These are phyloP conservation scores for Pristionchus mayeri DNA, from an alignment of 2,888 invertebrate genomes.

Conservation along the genomic window DNA sequence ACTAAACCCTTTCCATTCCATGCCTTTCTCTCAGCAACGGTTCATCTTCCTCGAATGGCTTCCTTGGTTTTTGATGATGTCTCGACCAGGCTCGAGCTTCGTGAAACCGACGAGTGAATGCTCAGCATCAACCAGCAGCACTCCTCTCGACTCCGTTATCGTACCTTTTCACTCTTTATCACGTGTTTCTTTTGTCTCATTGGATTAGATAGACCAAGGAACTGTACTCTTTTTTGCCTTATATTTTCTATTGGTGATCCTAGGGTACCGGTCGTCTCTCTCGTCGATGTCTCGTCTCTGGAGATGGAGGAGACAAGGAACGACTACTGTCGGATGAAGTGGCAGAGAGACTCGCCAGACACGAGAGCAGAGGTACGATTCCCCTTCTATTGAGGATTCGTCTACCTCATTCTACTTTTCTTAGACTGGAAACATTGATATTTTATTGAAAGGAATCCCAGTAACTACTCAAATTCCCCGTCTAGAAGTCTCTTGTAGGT, in stretches of 20 bases:
- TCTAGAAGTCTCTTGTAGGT: background rate
- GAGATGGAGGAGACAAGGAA: conserved; percentile 9
- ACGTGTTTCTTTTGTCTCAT: no score
- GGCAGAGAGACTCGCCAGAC: conserved; percentile 28
- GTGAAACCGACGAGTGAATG: conserved; percentile 45
- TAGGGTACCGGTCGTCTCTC: conserved; percentile 18
- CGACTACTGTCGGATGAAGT: conserved; percentile 26
- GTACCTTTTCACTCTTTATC: background rate
- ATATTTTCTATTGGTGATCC: no score
- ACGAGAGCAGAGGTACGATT: background rate
- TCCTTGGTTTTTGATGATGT: conserved; percentile 96
- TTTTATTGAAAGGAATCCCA: no score
- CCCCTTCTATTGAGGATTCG: background rate
- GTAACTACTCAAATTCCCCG: no score
- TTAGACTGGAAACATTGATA: no score
- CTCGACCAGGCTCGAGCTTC: conserved; percentile 93
- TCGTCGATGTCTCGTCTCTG: background rate
- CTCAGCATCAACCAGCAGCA: background rate
- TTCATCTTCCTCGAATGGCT: conserved; percentile 96
- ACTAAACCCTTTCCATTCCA: no score
- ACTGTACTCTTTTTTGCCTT: no score
- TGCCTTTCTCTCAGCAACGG: conserved; percentile 84
- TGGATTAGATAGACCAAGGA: no score
- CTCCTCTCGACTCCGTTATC: conserved; percentile 25
- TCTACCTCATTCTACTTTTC: background rate